Evolutionary conservation across 2,113 vertebrate genomes (phyloP).

Genomic region (Istiophorus platypterus): DNA sequence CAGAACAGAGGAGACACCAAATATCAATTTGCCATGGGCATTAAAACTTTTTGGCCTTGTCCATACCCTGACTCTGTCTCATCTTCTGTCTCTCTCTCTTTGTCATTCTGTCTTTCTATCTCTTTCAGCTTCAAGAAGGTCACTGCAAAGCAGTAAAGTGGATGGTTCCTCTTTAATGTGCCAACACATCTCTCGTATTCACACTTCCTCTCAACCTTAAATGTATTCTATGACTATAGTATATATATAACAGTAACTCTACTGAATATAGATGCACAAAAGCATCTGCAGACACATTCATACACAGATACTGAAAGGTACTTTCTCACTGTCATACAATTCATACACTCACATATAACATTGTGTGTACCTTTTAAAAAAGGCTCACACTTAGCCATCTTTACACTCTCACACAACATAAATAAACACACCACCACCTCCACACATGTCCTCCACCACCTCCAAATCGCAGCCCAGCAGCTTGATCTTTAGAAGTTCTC

Average conservation of each 20-base stretch:
- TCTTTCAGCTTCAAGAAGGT: constrained; percentile 75
- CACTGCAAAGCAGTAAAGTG: constrained; percentile 73
- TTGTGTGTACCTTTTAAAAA: neutral
- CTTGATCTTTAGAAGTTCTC: constrained; percentile 93
- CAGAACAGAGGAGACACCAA: constrained; percentile 39
- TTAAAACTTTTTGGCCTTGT: constrained; percentile 62
- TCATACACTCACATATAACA: neutral
- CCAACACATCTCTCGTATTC: neutral
- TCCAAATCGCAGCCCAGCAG: constrained; percentile 86
- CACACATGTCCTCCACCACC: constrained; percentile 83
- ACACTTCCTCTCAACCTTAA: neutral
- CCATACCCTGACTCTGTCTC: constrained; percentile 17
- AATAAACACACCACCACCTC: constrained; percentile 41
- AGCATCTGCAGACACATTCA: neutral
- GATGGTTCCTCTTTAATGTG: constrained; percentile 44
- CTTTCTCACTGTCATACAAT: neutral
- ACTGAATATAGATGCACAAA: constrained; percentile 7
- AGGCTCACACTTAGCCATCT: constrained; percentile 5
- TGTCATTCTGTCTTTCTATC: constrained; percentile 1
- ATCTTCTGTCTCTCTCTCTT: constrained; percentile 20
- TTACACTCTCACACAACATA: constrained; percentile 27
- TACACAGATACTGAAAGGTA: neutral
- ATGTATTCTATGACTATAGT: neutral
- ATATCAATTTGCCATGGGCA: constrained; percentile 54
- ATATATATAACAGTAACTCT: neutral